phyloP scores from a whole-genome alignment of 2,888 invertebrate genomes.

The Eulithis testata region DNA sequence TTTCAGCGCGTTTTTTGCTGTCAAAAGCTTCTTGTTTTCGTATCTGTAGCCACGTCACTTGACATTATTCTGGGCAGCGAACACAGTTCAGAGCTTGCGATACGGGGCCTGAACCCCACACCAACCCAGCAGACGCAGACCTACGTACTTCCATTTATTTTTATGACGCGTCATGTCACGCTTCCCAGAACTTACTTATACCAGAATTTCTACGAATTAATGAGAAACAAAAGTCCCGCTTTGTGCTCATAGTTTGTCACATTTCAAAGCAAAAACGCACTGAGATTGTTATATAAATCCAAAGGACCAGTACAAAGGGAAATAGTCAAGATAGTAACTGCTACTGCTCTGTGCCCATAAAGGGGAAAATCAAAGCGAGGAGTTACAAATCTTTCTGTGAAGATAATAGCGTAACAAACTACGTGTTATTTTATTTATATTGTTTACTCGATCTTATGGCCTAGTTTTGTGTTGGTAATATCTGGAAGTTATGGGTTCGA shows the following conservation, averaged over 20 bases:
- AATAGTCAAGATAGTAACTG: constrained; percentile 7
- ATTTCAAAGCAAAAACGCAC: constrained; percentile 33
- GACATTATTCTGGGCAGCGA: too few relatives aligned
- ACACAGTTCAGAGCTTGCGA: too few relatives aligned
- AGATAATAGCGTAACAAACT: constrained; percentile 44
- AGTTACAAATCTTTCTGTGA: constrained; percentile 39
- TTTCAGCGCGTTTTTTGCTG: too few relatives aligned
- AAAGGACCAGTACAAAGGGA: constrained; percentile 23
- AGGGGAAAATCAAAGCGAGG: constrained; percentile 37
- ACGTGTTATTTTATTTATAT: constrained; percentile 36
- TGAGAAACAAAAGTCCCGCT: constrained; percentile 15
- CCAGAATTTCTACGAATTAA: constrained; percentile 4
- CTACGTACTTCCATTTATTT: neutral
- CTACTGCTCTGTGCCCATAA: constrained; percentile 18
- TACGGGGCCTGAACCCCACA: too few relatives aligned
- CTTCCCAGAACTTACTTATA: constrained; percentile 1
- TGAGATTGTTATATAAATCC: constrained; percentile 30
- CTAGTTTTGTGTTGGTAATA: constrained; percentile 7
- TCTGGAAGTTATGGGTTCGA: neutral
- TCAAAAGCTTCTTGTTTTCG: too few relatives aligned
- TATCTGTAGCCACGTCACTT: too few relatives aligned
- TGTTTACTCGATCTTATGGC: constrained; percentile 26
- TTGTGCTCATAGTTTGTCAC: constrained; percentile 27
- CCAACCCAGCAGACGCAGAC: too few relatives aligned
- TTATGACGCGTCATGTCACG: neutral